A percentile compares a stretch with the other conserved stretches of the same genome.
These are phyloP conservation scores for Drosophila quadrilineata DNA, from an alignment of 1,140 invertebrate species.

Conservation along the genomic window DNA sequence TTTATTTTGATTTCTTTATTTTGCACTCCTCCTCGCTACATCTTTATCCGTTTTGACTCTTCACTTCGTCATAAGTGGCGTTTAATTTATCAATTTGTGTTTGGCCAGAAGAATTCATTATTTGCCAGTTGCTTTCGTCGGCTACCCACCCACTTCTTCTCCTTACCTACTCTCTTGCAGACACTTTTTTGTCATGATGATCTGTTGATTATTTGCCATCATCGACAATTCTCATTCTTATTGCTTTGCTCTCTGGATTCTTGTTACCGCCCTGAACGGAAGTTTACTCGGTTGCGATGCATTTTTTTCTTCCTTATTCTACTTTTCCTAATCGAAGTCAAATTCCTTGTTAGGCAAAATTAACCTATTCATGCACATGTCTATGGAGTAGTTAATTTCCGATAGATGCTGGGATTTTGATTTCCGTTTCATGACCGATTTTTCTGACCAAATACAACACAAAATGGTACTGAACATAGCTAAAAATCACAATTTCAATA, in stretches of 20 bases:
- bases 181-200: slow-evolving; percentile 4
- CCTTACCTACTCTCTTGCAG: too few relatives aligned
- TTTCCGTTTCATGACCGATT: too few relatives aligned
- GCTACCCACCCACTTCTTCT: background rate
- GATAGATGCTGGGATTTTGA: too few relatives aligned
- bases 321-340: slow-evolving; percentile 39
- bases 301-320: slow-evolving; percentile 7
- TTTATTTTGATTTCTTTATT: slow-evolving; percentile 67
- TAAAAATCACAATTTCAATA: too few relatives aligned
- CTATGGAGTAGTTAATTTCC: too few relatives aligned
- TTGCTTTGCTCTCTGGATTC: slow-evolving; percentile 20
- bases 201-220: slow-evolving; percentile 69
- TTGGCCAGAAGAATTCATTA: slow-evolving; percentile 77
- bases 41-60: slow-evolving; percentile 9
- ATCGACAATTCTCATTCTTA: slow-evolving; percentile 22
- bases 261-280: slow-evolving; percentile 38
- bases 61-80: slow-evolving; percentile 60
- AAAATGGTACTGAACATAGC: too few relatives aligned
- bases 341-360: slow-evolving; percentile 43
- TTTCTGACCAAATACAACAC: too few relatives aligned
- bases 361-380: too few relatives aligned
- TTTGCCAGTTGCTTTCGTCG: slow-evolving; percentile 27
- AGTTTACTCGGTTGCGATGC: slow-evolving; percentile 45
- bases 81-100: slow-evolving; percentile 80
- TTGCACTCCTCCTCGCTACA: background rate